phyloP scores from a whole-genome alignment of 2,113 vertebrate species.

The Glaucidium brasilianum region DNA sequence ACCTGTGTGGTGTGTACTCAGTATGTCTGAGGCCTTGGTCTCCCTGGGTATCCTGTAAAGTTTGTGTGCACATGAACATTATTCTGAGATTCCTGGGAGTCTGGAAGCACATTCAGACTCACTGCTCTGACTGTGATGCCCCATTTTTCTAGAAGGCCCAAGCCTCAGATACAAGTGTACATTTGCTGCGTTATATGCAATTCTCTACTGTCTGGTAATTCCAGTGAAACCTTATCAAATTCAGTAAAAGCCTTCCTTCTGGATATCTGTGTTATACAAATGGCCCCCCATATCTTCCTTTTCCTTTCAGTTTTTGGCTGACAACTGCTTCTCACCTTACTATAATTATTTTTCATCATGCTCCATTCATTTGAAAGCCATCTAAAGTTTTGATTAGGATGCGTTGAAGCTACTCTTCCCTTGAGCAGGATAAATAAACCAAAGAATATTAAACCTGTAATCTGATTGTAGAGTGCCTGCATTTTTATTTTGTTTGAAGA shows the following conservation, averaged over 20 bases:
- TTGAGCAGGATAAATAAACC: background rate
- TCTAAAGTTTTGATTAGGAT: background rate
- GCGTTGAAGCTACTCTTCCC: background rate
- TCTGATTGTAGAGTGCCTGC: background rate
- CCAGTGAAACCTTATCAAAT: background rate
- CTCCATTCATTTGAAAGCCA: background rate
- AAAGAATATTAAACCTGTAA: background rate
- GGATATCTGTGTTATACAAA: background rate
- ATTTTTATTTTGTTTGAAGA: slow-evolving; percentile 4
- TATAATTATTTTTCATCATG: background rate
- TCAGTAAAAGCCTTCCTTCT: background rate
- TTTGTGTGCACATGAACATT: background rate
- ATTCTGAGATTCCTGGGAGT: background rate
- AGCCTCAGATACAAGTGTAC: background rate
- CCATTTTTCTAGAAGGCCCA: background rate
- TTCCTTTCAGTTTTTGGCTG: background rate
- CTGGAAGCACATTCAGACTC: background rate
- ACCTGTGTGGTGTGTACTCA: background rate
- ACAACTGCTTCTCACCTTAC: background rate
- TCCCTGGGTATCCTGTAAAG: background rate
- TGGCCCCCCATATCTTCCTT: background rate
- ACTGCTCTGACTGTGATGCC: background rate
- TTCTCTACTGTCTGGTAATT: background rate
- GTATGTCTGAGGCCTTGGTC: background rate
- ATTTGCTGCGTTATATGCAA: background rate